phyloP scores from a whole-genome alignment of 2,113 vertebrate species.

The Mobula hypostoma region DNA sequence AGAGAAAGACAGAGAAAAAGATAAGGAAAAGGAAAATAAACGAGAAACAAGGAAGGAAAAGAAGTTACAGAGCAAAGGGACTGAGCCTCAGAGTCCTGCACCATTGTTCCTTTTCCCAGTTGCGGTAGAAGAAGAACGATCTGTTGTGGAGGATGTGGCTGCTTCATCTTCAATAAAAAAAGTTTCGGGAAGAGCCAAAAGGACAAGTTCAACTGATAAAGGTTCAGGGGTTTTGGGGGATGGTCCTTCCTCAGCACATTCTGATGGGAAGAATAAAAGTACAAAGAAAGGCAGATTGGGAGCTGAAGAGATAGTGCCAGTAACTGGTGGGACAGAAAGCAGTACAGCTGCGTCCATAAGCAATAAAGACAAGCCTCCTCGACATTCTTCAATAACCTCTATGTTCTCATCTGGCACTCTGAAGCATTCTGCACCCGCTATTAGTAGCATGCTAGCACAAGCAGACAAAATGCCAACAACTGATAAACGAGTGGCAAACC shows the following conservation, averaged over 20 bases:
- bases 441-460: constrained; percentile 79
- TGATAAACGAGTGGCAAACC: constrained; percentile 83
- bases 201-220: background rate
- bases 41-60: constrained; percentile 73
- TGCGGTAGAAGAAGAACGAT: constrained; percentile 51
- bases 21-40: constrained; percentile 89
- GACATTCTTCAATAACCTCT: constrained; percentile 52
- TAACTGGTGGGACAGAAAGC: constrained; percentile 53
- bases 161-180: constrained; percentile 29
- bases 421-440: constrained; percentile 71
- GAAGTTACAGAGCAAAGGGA: constrained; percentile 48
- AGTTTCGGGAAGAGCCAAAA: constrained; percentile 28
- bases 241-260: background rate
- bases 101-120: constrained; percentile 58
- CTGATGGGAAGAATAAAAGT: constrained; percentile 27
- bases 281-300: constrained; percentile 51
- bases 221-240: background rate
- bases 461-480: constrained; percentile 87
- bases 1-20: constrained; percentile 75
- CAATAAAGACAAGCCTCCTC: constrained; percentile 54
- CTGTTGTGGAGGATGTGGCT: background rate
- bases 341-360: constrained; percentile 54
- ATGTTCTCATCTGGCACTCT: constrained; percentile 56
- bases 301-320: constrained; percentile 24
- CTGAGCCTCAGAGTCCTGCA: constrained; percentile 56